These are phyloP conservation scores for Caenorhabditis sulstoni DNA, from an alignment of 2,888 invertebrate genomes.

Conservation along the genomic window DNA sequence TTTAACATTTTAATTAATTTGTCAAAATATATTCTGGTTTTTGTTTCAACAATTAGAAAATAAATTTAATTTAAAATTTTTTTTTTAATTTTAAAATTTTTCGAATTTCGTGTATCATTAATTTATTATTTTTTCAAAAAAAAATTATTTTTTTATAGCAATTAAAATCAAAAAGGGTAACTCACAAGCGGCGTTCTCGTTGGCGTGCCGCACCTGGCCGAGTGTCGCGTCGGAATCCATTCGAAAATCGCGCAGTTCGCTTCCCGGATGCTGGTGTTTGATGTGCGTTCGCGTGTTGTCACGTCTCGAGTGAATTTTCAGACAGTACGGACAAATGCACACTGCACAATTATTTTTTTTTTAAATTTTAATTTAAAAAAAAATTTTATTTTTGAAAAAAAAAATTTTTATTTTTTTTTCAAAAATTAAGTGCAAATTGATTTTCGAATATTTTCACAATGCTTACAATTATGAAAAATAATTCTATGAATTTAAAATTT, in stretches of 20 bases:
- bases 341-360: slow-evolving; percentile 21
- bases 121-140: too few species aligned
- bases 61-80: too few species aligned
- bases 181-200: slow-evolving; percentile 41
- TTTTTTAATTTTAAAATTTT: too few species aligned
- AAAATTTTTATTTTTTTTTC: not conserved
- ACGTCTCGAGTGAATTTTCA: slow-evolving; percentile 52
- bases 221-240: slow-evolving; percentile 27
- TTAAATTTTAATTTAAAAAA: too few species aligned
- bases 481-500: too few species aligned
- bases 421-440: not conserved
- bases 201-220: slow-evolving; percentile 28
- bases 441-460: too few species aligned
- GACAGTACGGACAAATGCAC: slow-evolving; percentile 58
- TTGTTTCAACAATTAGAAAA: too few species aligned
- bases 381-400: not conserved
- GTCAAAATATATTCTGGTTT: too few species aligned
- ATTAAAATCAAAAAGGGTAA: not conserved
- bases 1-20: too few species aligned
- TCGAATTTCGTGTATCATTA: too few species aligned
- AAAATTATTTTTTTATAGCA: slow-evolving; percentile 7
- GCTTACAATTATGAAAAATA: too few species aligned
- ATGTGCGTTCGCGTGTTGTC: slow-evolving; percentile 52
- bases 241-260: slow-evolving; percentile 27
- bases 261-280: slow-evolving; percentile 39